phyloP scores from a whole-genome alignment of 2,113 vertebrate species.

The Rallus limicola region DNA sequence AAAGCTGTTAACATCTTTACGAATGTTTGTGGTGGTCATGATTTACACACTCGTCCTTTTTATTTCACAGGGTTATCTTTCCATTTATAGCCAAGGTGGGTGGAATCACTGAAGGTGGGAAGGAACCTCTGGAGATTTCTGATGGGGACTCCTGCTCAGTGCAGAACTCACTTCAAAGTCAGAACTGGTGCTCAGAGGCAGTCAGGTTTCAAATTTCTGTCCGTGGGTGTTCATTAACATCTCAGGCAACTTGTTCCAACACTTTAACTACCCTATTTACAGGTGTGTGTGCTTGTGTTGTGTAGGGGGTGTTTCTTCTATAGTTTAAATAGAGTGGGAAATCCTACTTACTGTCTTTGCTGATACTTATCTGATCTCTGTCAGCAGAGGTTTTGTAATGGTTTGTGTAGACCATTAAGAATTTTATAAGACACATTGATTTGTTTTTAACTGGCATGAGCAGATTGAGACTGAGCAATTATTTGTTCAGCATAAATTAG shows the following conservation, averaged over 20 bases:
- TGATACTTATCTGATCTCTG: background rate
- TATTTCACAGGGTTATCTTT: background rate
- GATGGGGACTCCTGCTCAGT: background rate
- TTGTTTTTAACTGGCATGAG: background rate
- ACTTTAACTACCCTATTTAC: background rate
- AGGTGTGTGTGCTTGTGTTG: background rate
- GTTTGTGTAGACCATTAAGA: background rate
- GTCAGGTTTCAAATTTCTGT: background rate
- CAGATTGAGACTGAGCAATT: background rate
- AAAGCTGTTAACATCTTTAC: constrained; percentile 70
- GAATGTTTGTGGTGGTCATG: background rate
- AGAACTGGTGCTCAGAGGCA: background rate
- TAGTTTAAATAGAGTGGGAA: background rate
- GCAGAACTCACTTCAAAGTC: background rate
- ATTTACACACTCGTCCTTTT: background rate
- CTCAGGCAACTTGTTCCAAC: background rate
- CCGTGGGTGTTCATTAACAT: background rate
- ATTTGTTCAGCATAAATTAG: background rate
- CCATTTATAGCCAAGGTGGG: rapidly evolving
- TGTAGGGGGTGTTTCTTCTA: background rate
- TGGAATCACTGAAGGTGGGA: background rate
- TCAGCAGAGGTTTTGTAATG: background rate
- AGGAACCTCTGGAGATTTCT: background rate
- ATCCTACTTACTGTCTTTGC: background rate
- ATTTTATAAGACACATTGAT: background rate